Evolutionary conservation across 1,140 invertebrate species (phyloP).

Genomic region (Mactra quadrangularis): DNA sequence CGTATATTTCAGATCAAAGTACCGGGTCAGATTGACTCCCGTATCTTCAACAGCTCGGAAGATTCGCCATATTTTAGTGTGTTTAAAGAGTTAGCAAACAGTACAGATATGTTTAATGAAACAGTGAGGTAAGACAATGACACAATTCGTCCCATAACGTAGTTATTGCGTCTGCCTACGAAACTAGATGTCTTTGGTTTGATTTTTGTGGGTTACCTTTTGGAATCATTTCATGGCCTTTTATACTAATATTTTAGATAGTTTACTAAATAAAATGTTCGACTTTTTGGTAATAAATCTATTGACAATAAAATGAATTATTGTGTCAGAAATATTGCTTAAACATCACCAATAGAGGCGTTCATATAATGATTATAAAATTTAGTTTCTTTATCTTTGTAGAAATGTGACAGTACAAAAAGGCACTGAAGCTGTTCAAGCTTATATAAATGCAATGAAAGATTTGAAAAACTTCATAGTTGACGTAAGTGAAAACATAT

Average conservation of each 20-base stretch:
- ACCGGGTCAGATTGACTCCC: slow-evolving; percentile 62
- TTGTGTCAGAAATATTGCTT: too few species aligned
- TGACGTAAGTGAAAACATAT: slow-evolving; percentile 65
- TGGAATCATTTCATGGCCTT: too few species aligned
- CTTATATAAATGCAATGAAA: slow-evolving; percentile 64
- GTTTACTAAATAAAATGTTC: too few species aligned
- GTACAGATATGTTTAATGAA: slow-evolving; percentile 3
- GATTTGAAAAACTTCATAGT: slow-evolving; percentile 69
- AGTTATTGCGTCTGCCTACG: too few species aligned
- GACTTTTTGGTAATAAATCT: too few species aligned
- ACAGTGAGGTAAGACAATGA: neutral
- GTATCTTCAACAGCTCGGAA: slow-evolving; percentile 52
- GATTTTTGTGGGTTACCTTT: too few species aligned
- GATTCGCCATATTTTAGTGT: slow-evolving; percentile 59
- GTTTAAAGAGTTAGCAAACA: slow-evolving; percentile 20
- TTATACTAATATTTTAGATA: too few species aligned
- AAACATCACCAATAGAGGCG: too few species aligned
- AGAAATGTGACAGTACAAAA: slow-evolving; percentile 63
- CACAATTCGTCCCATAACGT: neutral
- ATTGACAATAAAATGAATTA: too few species aligned
- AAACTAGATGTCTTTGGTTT: too few species aligned
- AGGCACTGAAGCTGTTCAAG: slow-evolving; percentile 55
- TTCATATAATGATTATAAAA: too few species aligned
- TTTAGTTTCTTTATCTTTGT: too few species aligned
- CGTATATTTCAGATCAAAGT: slow-evolving; percentile 56